A percentile compares a stretch with the other conserved stretches of the same genome.
phyloP scores from a whole-genome alignment of 2,888 invertebrate genomes.

The Gari tellinella region DNA sequence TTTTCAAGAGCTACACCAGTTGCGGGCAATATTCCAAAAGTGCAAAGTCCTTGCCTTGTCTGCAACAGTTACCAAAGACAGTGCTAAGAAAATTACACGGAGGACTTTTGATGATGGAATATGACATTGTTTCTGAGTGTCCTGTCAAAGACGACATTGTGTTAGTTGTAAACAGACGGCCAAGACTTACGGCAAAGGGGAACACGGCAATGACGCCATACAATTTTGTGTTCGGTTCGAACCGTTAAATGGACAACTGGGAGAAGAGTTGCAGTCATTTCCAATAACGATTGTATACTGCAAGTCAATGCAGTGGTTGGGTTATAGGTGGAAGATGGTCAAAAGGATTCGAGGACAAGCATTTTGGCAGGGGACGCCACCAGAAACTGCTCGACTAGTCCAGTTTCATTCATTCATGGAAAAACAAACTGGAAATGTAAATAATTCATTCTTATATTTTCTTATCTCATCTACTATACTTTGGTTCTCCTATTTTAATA shows the following conservation, averaged over 20 bases:
- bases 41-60: too few species aligned
- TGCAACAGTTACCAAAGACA: slow-evolving; percentile 1
- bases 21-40: slow-evolving; percentile 23
- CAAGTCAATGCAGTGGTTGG: slow-evolving; percentile 34
- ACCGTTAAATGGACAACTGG: slow-evolving; percentile 2
- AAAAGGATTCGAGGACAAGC: slow-evolving; percentile 11
- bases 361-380: slow-evolving; percentile 11
- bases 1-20: slow-evolving; percentile 2
- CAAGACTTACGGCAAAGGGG: slow-evolving; percentile 23
- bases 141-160: slow-evolving; percentile 24
- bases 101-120: slow-evolving; percentile 8
- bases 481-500: too few species aligned
- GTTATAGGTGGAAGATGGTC: slow-evolving; percentile 32
- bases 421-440: slow-evolving; percentile 12
- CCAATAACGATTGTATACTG: slow-evolving; percentile 33
- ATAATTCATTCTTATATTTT: background rate
- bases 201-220: slow-evolving; percentile 13
- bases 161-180: slow-evolving; percentile 9
- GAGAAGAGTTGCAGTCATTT: too few species aligned
- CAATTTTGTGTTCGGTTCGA: slow-evolving; percentile 16
- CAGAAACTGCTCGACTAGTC: slow-evolving; percentile 26
- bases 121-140: background rate
- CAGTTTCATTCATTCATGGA: slow-evolving; percentile 41
- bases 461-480: too few species aligned
- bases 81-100: background rate